Conservation (phyloP, 2,113 vertebrate species). For the Ptychochromis oligacanthus region DNA sequence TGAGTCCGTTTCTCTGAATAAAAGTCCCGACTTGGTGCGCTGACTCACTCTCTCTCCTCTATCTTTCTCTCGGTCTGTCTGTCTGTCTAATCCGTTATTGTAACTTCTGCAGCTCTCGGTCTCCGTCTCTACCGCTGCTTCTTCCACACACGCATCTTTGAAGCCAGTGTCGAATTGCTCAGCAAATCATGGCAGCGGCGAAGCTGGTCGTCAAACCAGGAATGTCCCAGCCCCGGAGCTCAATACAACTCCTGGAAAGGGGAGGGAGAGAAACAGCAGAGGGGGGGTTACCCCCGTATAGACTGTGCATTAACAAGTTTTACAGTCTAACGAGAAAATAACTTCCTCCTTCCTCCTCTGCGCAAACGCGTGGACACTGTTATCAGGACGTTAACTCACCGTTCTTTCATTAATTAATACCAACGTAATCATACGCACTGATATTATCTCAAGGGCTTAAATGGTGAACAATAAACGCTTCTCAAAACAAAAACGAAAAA, state of each 20-base stretch:
- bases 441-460: neutral
- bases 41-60: neutral
- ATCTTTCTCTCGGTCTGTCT: neutral
- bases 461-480: neutral
- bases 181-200: conserved; percentile 77
- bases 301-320: conserved; percentile 66
- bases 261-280: conserved; percentile 21
- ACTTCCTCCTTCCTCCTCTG: conserved; percentile 38
- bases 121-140: conserved; percentile 56
- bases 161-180: conserved; percentile 79
- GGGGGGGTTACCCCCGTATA: conserved; percentile 53
- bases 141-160: conserved; percentile 74
- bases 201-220: conserved; percentile 78
- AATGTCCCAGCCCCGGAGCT: conserved; percentile 80
- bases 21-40: conserved; percentile 8
- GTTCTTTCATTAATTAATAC: neutral
- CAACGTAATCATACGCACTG: neutral
- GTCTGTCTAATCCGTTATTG: conserved; percentile 17
- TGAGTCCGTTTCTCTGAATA: conserved; percentile 21
- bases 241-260: conserved; percentile 52
- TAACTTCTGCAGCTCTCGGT: conserved; percentile 12
- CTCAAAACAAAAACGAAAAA: neutral
- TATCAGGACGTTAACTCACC: neutral
- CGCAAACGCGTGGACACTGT: conserved; percentile 1
- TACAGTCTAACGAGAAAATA: conserved; percentile 39